Evolutionary conservation across 1,140 invertebrate genomes (phyloP).

Genomic region (Euwallacea fornicatus): DNA sequence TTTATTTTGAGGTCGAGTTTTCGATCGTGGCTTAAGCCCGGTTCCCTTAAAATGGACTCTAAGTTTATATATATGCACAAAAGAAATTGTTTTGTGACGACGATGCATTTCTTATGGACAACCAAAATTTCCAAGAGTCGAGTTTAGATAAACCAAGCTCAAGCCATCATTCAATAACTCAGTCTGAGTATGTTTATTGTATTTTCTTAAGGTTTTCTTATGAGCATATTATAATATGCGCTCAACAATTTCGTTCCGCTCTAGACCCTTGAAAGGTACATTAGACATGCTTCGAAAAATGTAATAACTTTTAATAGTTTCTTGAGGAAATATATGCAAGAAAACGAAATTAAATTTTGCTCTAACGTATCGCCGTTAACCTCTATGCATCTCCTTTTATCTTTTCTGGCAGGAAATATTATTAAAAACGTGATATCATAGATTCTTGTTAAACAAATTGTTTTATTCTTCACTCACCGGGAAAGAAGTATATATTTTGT

Average conservation of each 20-base stretch:
- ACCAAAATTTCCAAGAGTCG: no score
- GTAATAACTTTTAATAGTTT: slow-evolving; percentile 18
- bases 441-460: slow-evolving; percentile 8
- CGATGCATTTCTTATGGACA: no score
- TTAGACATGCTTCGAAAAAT: slow-evolving; percentile 15
- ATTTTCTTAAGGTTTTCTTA: no score
- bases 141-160: no score
- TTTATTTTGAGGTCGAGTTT: no score
- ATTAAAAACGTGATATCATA: slow-evolving; percentile 19
- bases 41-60: no score
- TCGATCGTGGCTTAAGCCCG: no score
- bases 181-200: no score
- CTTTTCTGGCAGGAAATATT: slow-evolving; percentile 8
- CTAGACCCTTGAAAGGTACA: slow-evolving; percentile 5
- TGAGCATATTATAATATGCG: no score
- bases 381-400: slow-evolving; percentile 5
- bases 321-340: slow-evolving; percentile 13
- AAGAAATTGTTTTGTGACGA: no score
- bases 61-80: no score
- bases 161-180: no score
- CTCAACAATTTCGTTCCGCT: not conserved
- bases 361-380: slow-evolving; percentile 6
- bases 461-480: slow-evolving; percentile 4
- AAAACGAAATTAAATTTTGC: slow-evolving; percentile 21
- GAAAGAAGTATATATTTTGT: slow-evolving; percentile 11